A percentile compares a stretch with the other conserved stretches of the same genome.
Evolutionary conservation across 2,113 vertebrate genomes (phyloP).

Genomic region (Manacus vitellinus): DNA sequence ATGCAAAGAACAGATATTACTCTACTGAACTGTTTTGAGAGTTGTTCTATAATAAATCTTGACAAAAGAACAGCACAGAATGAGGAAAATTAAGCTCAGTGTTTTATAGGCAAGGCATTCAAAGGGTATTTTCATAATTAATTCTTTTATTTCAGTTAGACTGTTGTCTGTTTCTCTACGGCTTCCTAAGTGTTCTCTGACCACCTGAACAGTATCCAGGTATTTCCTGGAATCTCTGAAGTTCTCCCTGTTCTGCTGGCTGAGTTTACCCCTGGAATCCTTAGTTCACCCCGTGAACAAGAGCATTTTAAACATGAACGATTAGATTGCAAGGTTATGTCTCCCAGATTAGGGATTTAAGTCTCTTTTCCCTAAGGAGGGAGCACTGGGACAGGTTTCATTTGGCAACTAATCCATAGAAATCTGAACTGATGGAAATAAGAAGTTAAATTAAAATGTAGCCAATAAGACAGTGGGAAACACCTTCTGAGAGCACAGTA

Average conservation of each 20-base stretch:
- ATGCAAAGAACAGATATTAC: neutral
- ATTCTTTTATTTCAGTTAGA: neutral
- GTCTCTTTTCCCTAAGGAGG: neutral
- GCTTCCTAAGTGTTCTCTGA: neutral
- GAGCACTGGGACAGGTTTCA: rapidly evolving
- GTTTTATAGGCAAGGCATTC: neutral
- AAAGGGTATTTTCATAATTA: neutral
- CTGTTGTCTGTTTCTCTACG: neutral
- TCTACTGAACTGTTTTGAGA: neutral
- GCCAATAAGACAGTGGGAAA: neutral
- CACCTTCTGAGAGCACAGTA: neutral
- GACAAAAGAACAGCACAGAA: neutral
- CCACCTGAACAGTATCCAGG: neutral
- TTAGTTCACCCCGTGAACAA: neutral
- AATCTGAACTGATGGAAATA: neutral
- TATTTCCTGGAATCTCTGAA: neutral
- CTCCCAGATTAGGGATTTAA: neutral
- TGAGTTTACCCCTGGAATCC: neutral
- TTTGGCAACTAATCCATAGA: neutral
- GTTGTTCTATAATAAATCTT: neutral
- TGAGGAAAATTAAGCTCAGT: neutral
- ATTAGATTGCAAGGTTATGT: neutral
- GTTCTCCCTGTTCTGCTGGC: neutral
- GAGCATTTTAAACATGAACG: neutral
- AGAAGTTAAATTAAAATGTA: neutral